Conservation (phyloP, 2,888 invertebrate genomes). For the Gibbula magus region DNA sequence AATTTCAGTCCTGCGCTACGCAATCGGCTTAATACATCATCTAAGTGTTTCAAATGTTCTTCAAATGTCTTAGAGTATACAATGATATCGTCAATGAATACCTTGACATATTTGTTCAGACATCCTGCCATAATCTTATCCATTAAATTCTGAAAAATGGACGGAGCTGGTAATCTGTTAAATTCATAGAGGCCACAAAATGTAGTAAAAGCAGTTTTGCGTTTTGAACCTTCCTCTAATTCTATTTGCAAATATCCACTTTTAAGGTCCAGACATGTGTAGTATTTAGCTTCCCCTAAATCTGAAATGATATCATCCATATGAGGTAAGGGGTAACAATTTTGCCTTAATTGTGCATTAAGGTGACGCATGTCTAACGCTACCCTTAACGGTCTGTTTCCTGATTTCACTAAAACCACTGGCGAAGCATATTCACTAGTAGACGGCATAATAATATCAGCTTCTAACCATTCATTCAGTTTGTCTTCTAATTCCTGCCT, state of each 20-base stretch:
- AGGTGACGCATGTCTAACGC: not conserved
- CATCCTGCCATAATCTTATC: constrained; percentile 11
- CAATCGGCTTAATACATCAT: constrained; percentile 9
- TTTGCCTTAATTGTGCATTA: not conserved
- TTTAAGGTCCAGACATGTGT: not conserved
- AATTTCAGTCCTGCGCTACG: constrained; percentile 22
- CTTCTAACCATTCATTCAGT: too few species aligned
- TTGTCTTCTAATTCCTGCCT: not conserved
- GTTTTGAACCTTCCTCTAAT: not conserved
- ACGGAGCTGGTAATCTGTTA: not conserved
- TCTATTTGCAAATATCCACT: constrained; percentile 4
- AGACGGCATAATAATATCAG: too few species aligned
- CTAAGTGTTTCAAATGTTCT: constrained; percentile 20
- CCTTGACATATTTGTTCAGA: constrained; percentile 4
- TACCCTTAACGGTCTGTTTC: not conserved
- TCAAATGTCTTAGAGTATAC: not conserved
- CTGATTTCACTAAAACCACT: not conserved
- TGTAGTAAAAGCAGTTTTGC: constrained; percentile 5
- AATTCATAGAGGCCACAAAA: not conserved
- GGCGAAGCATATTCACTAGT: constrained; percentile 14
- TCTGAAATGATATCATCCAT: constrained; percentile 9
- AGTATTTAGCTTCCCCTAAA: not conserved
- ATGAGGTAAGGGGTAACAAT: not conserved
- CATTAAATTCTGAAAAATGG: constrained; percentile 15
- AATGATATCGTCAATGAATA: too few species aligned